These are phyloP conservation scores for Stomatorhinus walkeri DNA, from an alignment of 2,797 vertebrate genomes.

Conservation along the genomic window DNA sequence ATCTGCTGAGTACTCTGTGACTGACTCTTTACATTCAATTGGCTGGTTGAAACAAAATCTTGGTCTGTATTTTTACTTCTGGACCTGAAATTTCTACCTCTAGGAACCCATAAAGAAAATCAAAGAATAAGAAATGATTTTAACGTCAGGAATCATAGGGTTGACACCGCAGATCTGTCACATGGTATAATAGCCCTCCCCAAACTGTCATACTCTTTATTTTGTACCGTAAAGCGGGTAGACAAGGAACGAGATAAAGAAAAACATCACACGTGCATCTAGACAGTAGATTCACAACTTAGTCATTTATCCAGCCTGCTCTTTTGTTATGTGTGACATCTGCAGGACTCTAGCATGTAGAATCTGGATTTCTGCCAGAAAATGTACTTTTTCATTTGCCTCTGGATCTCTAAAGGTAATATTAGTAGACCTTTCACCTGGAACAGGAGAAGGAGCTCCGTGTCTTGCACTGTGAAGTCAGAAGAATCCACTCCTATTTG, in stretches of 20 bases:
- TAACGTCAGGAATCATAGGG: background rate
- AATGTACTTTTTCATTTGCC: background rate
- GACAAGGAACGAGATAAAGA: background rate
- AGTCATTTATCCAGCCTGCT: background rate
- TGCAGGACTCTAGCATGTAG: background rate
- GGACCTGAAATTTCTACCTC: background rate
- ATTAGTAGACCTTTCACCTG: background rate
- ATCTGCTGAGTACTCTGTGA: background rate
- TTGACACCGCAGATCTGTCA: background rate
- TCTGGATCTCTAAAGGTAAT: background rate
- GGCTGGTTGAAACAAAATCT: background rate
- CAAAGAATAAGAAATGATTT: background rate
- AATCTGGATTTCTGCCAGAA: background rate
- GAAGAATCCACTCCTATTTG: background rate
- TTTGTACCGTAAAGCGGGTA: background rate
- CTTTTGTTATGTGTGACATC: background rate
- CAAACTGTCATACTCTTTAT: background rate
- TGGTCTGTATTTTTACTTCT: background rate
- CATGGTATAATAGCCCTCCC: background rate
- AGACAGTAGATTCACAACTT: background rate
- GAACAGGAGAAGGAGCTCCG: background rate
- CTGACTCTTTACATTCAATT: background rate
- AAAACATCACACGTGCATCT: background rate
- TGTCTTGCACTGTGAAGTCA: background rate
- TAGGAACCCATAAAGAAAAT: background rate